These are phyloP conservation scores for Achroia grisella DNA, from an alignment of 1,140 invertebrate species.

Conservation along the genomic window DNA sequence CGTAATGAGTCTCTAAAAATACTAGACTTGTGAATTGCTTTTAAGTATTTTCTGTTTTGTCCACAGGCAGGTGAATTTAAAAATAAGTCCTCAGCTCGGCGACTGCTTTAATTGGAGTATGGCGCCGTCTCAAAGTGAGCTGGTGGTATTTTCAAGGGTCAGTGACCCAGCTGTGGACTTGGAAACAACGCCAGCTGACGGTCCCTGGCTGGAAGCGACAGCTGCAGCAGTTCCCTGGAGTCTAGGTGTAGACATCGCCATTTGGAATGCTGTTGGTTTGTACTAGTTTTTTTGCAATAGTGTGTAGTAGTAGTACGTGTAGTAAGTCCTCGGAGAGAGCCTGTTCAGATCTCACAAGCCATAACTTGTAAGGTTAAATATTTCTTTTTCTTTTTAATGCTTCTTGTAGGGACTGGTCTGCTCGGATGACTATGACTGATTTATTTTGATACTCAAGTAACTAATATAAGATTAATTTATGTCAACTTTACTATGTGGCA, in stretches of 20 bases:
- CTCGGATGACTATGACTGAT: too few species aligned
- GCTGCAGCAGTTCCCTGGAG: constrained; percentile 60
- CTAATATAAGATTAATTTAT: too few species aligned
- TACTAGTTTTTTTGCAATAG: not conserved
- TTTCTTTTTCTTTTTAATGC: too few species aligned
- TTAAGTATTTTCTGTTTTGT: constrained; percentile 1
- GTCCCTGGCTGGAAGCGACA: constrained; percentile 59
- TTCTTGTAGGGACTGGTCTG: too few species aligned
- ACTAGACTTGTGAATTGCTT: not conserved
- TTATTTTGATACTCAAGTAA: too few species aligned
- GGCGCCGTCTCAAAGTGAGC: constrained; percentile 51
- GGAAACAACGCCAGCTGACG: constrained; percentile 61
- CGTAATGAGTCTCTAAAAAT: too few species aligned
- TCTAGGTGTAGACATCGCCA: constrained; percentile 60
- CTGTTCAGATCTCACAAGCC: too few species aligned
- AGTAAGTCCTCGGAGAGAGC: too few species aligned
- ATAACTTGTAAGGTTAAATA: too few species aligned
- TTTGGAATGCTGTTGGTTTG: constrained; percentile 67
- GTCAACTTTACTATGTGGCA: too few species aligned
- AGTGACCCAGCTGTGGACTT: constrained; percentile 57
- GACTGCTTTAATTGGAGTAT: constrained; percentile 67
- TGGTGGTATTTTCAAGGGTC: constrained; percentile 61
- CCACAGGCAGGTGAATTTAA: constrained; percentile 65
- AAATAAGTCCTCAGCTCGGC: constrained; percentile 45
- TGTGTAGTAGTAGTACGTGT: too few species aligned